A percentile compares a stretch with the other conserved stretches of the same genome.
Conservation (phyloP, 2,797 vertebrate species). For the Loris lydekkerianus region DNA sequence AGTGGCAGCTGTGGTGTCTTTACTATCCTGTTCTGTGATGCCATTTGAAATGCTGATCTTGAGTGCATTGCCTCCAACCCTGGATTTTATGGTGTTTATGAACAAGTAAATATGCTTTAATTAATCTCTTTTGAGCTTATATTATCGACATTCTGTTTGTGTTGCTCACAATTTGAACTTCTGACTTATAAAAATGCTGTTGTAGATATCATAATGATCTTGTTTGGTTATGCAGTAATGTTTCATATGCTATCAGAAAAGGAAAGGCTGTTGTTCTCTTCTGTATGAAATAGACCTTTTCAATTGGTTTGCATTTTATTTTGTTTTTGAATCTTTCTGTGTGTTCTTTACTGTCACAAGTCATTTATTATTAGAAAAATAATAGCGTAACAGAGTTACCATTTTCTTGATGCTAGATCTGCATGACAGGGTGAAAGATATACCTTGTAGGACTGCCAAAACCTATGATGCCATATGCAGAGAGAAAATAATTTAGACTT, state of each 20-base stretch:
- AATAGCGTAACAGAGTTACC: not conserved
- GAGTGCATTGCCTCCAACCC: not conserved
- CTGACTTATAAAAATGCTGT: slow-evolving; percentile 14
- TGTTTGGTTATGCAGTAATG: not conserved
- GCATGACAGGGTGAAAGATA: slow-evolving; percentile 58
- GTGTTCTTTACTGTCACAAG: slow-evolving; percentile 47
- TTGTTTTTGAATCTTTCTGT: not conserved
- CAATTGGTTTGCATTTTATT: slow-evolving; percentile 23
- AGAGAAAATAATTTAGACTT: slow-evolving; percentile 58
- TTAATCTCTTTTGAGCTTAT: not conserved
- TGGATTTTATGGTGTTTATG: not conserved
- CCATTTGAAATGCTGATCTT: not conserved
- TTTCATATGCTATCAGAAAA: slow-evolving; percentile 32
- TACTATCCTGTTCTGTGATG: not conserved
- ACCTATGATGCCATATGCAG: slow-evolving; percentile 51
- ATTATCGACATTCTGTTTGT: slow-evolving; percentile 43
- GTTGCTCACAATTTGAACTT: slow-evolving; percentile 40
- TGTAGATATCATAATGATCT: not conserved
- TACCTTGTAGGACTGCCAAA: slow-evolving; percentile 69
- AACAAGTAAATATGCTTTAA: slow-evolving; percentile 34
- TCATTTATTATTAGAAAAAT: slow-evolving; percentile 72
- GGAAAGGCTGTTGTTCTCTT: not conserved
- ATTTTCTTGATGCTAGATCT: slow-evolving; percentile 61
- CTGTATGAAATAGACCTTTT: slow-evolving; percentile 25
- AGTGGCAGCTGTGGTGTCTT: not conserved